Evolutionary conservation across 1,140 invertebrate species (phyloP).

Genomic region (Drosophila gunungcola): DNA sequence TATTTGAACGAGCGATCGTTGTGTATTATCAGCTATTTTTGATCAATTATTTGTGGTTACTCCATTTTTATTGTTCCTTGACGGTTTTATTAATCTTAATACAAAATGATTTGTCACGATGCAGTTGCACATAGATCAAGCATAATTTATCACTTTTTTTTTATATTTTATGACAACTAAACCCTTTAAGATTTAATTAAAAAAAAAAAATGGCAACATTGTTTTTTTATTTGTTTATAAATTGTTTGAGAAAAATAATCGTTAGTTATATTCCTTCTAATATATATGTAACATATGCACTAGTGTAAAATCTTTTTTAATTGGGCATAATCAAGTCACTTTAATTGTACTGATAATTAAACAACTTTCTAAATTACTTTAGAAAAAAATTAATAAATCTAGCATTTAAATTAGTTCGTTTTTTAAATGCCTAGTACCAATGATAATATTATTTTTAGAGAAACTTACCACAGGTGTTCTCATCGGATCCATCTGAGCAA

Average conservation of each 20-base stretch:
- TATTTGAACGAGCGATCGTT: constrained; percentile 22
- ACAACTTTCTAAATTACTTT: too few relatives aligned
- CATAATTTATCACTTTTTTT: too few relatives aligned
- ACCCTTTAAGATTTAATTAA: too few relatives aligned
- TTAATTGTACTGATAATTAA: too few relatives aligned
- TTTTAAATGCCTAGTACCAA: background rate
- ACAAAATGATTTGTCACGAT: constrained; percentile 2
- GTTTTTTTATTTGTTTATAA: too few relatives aligned
- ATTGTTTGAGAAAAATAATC: too few relatives aligned
- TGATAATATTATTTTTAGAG: background rate
- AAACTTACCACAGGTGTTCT: constrained; percentile 95
- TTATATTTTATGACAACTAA: too few relatives aligned
- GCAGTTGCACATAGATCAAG: constrained; percentile 1
- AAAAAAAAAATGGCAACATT: too few relatives aligned
- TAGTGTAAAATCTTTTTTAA: too few relatives aligned
- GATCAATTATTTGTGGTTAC: constrained; percentile 21
- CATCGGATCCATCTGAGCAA: constrained; percentile 94
- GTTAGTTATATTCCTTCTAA: too few relatives aligned
- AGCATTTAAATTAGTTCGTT: background rate
- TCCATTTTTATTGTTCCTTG: constrained; percentile 11
- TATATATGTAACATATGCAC: too few relatives aligned
- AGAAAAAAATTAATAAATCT: background rate
- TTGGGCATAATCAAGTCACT: too few relatives aligned
- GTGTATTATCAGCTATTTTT: constrained; percentile 19
- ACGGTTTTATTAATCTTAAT: background rate